Base-by-base conservation (phyloP, 2,113 vertebrate species). In the Choloepus hoffmanni region DNA sequence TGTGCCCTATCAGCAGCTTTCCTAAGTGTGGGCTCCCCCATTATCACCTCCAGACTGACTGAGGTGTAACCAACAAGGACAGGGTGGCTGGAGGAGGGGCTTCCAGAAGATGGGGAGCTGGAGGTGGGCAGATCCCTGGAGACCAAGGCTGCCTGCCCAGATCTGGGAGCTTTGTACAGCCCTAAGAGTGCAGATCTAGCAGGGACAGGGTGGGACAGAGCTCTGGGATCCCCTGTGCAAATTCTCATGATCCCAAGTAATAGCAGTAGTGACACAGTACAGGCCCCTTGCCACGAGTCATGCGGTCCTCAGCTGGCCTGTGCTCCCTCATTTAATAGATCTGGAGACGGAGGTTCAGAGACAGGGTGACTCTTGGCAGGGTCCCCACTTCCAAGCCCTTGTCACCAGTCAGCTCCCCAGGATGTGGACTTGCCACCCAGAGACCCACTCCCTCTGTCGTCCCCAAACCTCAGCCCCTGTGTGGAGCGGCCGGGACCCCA, bases 21-120 rank as follows among this genome's bases (percentile, higher is more conserved):
- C 72, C 26, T 6, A 43, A 73, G 40, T 96, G 88, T 92, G 28
- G 77, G 10, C 30, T 48, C 53, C 55, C 14, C n/a, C 78, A 15
- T 77, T 72, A 84, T 89, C 94, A 40, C 43, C 33, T 90, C 87
- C 48, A 15, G 65, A 85, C 43, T 55, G 30, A 16, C 77, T 77
- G 83, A 90, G 72, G 78, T 94, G 84, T 83, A 14, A 7, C 72
- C 63, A 67, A 94, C 85, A 81, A n/a, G 65, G 63, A 74, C 77
- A 48, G 40, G 40, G 43, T 94, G 48, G 24, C 74, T 50, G 2
- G 79, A 26, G 33, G 24, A 62, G 73, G 23, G 72, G n/a, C 58
- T 45, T 33, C 68, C 84, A 23, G 23, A 16, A 14, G 43, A 15
- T 14, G 43, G 7, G 40, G 40, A 33, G 13, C 65, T 36, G 10